These are phyloP conservation scores for Grus americana DNA, from an alignment of 2,113 vertebrate genomes.

Conservation along the genomic window DNA sequence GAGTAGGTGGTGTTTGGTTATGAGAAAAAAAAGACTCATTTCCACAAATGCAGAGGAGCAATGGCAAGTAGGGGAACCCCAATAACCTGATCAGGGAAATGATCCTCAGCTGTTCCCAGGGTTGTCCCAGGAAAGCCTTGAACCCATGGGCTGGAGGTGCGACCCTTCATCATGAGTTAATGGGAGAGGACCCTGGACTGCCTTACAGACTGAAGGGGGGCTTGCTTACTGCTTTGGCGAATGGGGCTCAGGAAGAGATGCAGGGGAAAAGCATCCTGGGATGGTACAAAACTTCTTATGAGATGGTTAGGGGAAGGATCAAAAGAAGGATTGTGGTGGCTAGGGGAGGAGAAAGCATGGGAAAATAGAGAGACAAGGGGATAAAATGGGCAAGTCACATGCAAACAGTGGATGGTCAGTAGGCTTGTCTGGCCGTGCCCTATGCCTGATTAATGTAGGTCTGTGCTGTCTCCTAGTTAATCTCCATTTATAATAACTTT, in stretches of 20 bases:
- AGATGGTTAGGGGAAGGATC: background rate
- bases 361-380: background rate
- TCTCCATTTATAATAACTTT: background rate
- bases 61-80: background rate
- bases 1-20: background rate
- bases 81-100: background rate
- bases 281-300: background rate
- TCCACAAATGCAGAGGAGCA: background rate
- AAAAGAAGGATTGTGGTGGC: background rate
- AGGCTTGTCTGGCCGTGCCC: background rate
- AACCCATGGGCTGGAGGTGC: background rate
- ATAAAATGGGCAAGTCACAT: fast-evolving
- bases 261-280: background rate
- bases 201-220: background rate
- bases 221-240: background rate
- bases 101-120: background rate
- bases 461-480: background rate
- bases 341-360: background rate
- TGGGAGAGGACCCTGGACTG: background rate
- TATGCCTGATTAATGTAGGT: background rate
- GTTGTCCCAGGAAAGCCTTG: background rate
- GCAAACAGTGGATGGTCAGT: background rate
- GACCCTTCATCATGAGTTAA: background rate
- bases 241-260: background rate
- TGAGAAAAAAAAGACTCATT: background rate